Evolutionary conservation across 2,888 invertebrate species (phyloP), one percentile per base, ranked within the genome.

Genomic region (Clusia tigrina): DNA sequence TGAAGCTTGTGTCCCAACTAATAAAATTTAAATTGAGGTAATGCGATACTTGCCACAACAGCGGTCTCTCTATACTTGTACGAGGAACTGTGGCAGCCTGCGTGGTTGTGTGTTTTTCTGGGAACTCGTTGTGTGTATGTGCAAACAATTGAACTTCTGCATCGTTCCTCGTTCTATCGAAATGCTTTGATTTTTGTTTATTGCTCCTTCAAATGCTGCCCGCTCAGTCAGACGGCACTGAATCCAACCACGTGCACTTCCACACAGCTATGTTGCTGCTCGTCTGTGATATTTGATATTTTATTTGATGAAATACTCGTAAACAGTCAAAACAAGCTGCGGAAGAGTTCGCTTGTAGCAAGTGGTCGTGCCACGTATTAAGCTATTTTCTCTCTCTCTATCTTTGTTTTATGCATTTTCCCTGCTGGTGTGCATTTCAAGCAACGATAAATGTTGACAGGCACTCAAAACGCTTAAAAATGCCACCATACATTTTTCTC

Each of bases 1-100:
- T 62, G 62, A 23, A 62, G 57, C 55, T 58, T 53, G 63, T 63
- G 66, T 62, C 61, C 37, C 61, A 53, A 62, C 54, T 57, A 66
- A 66, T 66, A 64, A 63, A 66, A 63, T 66, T 66, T 62, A 66
- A 66, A 66, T 66, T 63, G 66, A 53, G 58, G 67, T 67, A 67
- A 64, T 64, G 60, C 58, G 64, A 64, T 62, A 67, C 54, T 37
- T 42, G 55, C 20, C 54, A 2, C 9, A 46, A 42, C 25, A 20
- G 25, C 6, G 12, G n/a, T 6, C 42, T 17, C 26, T 23, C 22
- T 32, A n/a, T 42, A n/a, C n/a, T 6, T 42, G 42, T 42, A 17
- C 3, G 10, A 6, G 10, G 3, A n/a, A 42, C 3, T 42, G 42
- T 42, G 10, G n/a, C 9, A 15, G 42, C n/a, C 15, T n/a, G 12